Evolutionary conservation across 2,113 vertebrate genomes (phyloP), one percentile per base, ranked within the genome.

Genomic region (Scomber scombrus): DNA sequence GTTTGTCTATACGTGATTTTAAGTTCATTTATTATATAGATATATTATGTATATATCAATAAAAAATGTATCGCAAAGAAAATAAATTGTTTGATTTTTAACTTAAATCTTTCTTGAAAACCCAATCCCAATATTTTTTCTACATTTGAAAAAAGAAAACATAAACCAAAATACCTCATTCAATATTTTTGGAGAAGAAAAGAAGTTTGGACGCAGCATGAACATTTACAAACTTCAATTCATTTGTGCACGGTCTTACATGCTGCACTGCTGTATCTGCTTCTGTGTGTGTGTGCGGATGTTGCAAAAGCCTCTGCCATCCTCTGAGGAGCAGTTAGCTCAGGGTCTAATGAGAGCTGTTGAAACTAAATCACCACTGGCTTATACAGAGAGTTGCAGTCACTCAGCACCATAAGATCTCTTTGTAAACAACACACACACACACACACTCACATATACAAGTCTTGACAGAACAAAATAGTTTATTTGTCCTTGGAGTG

Each of bases 351-450:
- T 81, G 11, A 62, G 19, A 6, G 14, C 14, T 79, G 81, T 76
- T 86, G 75, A 76, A 84, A 76, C 73, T 57, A 77, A 71, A 80
- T 86, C 62, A 56, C 11, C 2, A 40, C 45, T 15, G 47, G 65
- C 65, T 78, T 56, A 70, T 46, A 31, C 50, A 6, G 12, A 82
- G 49, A 79, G 51, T 55, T 60, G 72, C 40, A 18, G 11, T 68
- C 77, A 78, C 56, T 84, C 78, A 77, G 21, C 62, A 68, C 79
- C 57, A 66, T 19, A n/a, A 16, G 40, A 14, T 43, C 50, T 23
- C 34, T 2, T 40, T 2, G 6, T 56, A 15, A 9, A 3, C 23
- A 18, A 13, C 29, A 54, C 50, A 46, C 34, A 40, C 34, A 40
- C 5, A 40, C 34, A 40, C 34, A 9, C 31, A 23, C 14, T 7